Conservation (phyloP, 2,888 invertebrate species). For the Pimpla rufipes region DNA sequence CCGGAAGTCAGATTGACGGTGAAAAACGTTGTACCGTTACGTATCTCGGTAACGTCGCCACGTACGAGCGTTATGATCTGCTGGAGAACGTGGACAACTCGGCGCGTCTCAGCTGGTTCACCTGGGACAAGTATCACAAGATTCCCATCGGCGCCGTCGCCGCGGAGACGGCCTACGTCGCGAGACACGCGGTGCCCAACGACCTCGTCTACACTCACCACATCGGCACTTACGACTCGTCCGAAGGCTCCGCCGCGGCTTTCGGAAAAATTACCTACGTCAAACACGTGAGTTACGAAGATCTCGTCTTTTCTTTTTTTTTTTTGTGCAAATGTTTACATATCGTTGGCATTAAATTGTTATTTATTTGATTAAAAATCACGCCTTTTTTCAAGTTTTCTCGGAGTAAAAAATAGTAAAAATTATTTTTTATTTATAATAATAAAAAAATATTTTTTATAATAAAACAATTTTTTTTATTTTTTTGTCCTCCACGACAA, state of each 20-base stretch:
- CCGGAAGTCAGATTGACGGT: constrained; percentile 89
- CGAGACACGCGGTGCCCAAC: constrained; percentile 83
- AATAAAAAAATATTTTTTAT: too few relatives aligned
- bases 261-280: constrained; percentile 90
- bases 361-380: too few relatives aligned
- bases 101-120: constrained; percentile 91
- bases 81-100: constrained; percentile 92
- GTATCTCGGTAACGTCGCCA: constrained; percentile 87
- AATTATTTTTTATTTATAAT: too few relatives aligned
- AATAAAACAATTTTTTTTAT: too few relatives aligned
- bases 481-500: too few relatives aligned
- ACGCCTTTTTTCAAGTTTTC: too few relatives aligned
- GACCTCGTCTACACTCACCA: constrained; percentile 86
- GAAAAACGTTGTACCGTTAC: constrained; percentile 89
- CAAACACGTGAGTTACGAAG: constrained; percentile 86
- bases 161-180: constrained; percentile 86
- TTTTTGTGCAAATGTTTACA: too few relatives aligned
- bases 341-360: too few relatives aligned
- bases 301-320: too few relatives aligned
- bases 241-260: constrained; percentile 87
- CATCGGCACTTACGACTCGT: constrained; percentile 90
- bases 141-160: constrained; percentile 89
- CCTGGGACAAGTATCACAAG: constrained; percentile 90
- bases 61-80: constrained; percentile 89
- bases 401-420: too few relatives aligned